Conservation (phyloP, 1,140 invertebrate genomes). For the Agrypnia vestita region DNA sequence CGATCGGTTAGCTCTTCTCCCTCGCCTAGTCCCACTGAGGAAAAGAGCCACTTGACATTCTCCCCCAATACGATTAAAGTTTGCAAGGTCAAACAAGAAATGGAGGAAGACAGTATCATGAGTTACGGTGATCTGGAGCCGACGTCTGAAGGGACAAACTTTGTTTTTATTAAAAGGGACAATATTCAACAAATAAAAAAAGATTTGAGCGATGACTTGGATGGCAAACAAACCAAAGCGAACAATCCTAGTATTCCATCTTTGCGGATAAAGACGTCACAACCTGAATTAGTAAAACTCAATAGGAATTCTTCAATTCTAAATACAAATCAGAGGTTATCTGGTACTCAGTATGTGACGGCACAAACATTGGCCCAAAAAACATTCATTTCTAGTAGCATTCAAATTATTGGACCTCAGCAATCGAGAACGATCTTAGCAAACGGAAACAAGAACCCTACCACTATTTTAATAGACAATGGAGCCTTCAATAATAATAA, state of each 20-base stretch:
- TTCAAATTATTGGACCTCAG: slow-evolving; percentile 71
- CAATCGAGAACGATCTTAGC: slow-evolving; percentile 72
- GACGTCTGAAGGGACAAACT: slow-evolving; percentile 65
- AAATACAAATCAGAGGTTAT: slow-evolving; percentile 66
- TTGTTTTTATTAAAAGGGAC: slow-evolving; percentile 70
- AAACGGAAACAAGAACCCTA: slow-evolving; percentile 69
- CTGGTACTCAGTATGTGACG: slow-evolving; percentile 63
- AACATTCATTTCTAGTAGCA: slow-evolving; percentile 73
- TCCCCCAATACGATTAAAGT: slow-evolving; percentile 78
- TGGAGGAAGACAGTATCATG: slow-evolving; percentile 58
- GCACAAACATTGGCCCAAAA: slow-evolving; percentile 70
- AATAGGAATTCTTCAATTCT: slow-evolving; percentile 71
- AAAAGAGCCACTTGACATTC: slow-evolving; percentile 79
- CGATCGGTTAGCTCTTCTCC: slow-evolving; percentile 66
- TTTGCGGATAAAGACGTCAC: slow-evolving; percentile 68
- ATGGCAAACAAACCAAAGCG: slow-evolving; percentile 64
- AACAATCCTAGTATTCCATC: slow-evolving; percentile 61
- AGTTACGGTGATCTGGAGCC: slow-evolving; percentile 41
- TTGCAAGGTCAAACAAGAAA: slow-evolving; percentile 68
- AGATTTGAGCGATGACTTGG: slow-evolving; percentile 72
- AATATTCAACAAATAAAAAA: slow-evolving; percentile 74
- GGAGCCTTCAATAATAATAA: slow-evolving; percentile 69
- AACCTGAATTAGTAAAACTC: slow-evolving; percentile 69
- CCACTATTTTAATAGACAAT: slow-evolving; percentile 72
- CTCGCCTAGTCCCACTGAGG: slow-evolving; percentile 71